Evolutionary conservation across 2,113 vertebrate species (phyloP).

Genomic region (Gymnarchus niloticus): DNA sequence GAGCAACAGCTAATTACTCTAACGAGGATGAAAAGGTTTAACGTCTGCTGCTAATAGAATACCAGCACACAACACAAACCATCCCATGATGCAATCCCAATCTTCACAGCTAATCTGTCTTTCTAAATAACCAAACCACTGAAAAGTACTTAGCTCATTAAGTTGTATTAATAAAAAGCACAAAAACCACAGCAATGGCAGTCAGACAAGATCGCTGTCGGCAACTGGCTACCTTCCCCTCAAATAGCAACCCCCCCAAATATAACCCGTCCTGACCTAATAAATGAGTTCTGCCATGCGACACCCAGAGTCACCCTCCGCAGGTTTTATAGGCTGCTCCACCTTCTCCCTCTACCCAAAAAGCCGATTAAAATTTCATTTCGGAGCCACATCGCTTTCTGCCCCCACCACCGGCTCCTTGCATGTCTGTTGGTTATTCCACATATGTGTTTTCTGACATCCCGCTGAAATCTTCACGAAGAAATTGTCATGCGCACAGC

Average conservation of each 20-base stretch:
- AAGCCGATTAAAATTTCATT: conserved; percentile 40
- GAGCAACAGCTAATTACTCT: conserved; percentile 35
- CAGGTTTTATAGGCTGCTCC: conserved; percentile 20
- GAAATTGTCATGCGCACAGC: conserved; percentile 23
- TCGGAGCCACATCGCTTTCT: conserved; percentile 22
- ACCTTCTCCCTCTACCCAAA: conserved; percentile 1
- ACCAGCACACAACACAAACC: background rate
- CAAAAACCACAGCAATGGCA: background rate
- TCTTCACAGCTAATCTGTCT: background rate
- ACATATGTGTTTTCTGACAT: conserved; percentile 24
- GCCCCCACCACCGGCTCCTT: conserved; percentile 24
- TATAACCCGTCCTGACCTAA: conserved; percentile 15
- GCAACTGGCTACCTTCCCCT: background rate
- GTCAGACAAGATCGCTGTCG: background rate
- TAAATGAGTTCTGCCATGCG: conserved; percentile 19
- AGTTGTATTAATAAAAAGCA: background rate
- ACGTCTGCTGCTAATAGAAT: background rate
- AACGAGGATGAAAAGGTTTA: conserved; percentile 4
- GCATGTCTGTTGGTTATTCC: conserved; percentile 33
- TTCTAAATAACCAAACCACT: background rate
- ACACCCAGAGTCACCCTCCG: background rate
- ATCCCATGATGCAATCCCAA: background rate
- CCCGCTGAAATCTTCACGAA: conserved; percentile 35
- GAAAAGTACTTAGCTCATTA: background rate
- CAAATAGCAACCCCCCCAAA: conserved; percentile 16